phyloP scores from a whole-genome alignment of 2,113 vertebrate genomes.

The Otis tarda region DNA sequence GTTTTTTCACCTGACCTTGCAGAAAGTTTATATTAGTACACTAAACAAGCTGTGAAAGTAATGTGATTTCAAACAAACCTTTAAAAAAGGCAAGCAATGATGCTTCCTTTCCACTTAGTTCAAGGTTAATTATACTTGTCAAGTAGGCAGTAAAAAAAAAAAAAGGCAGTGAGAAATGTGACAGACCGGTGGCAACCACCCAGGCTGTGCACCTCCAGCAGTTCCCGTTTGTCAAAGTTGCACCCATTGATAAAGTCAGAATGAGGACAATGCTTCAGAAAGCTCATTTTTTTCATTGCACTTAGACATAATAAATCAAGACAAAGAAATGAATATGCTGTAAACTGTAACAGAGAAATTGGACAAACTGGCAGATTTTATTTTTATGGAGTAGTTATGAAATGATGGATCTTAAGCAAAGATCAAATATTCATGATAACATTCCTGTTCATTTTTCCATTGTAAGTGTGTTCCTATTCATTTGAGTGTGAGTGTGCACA shows the following conservation, averaged over 20 bases:
- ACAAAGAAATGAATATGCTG: neutral
- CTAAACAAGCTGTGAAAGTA: neutral
- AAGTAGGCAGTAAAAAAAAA: neutral
- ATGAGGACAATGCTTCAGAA: neutral
- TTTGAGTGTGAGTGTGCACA: constrained; percentile 12
- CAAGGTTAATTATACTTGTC: constrained; percentile 39
- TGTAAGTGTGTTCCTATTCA: neutral
- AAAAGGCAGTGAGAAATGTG: neutral
- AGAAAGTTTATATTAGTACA: neutral
- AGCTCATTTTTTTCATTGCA: neutral
- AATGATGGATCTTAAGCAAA: neutral
- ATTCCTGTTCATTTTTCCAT: neutral
- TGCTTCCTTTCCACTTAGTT: constrained; percentile 1
- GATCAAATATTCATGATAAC: neutral
- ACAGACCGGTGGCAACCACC: neutral
- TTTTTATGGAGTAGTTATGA: neutral
- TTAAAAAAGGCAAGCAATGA: neutral
- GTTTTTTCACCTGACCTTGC: constrained; percentile 28
- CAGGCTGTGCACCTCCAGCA: neutral
- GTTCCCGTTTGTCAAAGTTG: constrained; percentile 52
- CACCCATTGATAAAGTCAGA: constrained; percentile 54
- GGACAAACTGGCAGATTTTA: neutral
- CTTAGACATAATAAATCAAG: neutral
- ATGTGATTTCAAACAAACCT: neutral
- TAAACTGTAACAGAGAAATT: neutral